Percentiles rank a stretch among this genome's conserved stretches.
phyloP scores from a whole-genome alignment of 2,797 vertebrate genomes.

The Ctenosaura bakeri region DNA sequence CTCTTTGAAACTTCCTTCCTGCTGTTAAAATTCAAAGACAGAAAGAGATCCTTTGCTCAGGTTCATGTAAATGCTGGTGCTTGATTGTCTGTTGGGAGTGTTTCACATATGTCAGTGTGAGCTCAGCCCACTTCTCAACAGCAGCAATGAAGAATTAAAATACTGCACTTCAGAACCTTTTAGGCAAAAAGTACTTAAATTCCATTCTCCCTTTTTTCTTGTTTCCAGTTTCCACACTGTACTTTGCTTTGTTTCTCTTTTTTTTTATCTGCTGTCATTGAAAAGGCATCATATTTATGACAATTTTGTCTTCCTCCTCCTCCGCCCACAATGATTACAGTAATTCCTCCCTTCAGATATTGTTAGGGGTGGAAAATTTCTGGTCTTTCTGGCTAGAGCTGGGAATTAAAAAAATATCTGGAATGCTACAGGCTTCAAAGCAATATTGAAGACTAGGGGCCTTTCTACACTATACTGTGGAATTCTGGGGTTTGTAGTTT shows the following conservation, averaged over 20 bases:
- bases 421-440: no score
- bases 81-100: slow-evolving; percentile 16
- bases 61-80: slow-evolving; percentile 3
- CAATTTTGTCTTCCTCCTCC: no score
- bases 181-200: not conserved
- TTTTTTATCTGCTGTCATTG: no score
- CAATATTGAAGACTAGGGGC: no score
- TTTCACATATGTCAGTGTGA: not conserved
- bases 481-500: no score
- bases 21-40: slow-evolving; percentile 35
- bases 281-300: no score
- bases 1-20: slow-evolving; percentile 26
- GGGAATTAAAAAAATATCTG: no score
- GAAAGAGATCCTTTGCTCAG: slow-evolving; percentile 24
- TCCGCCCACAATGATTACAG: no score
- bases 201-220: not conserved
- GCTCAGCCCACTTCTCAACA: slow-evolving; percentile 17
- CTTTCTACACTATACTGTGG: no score
- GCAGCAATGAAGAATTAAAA: not conserved
- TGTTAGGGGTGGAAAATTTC: no score
- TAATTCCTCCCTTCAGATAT: no score
- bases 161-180: not conserved
- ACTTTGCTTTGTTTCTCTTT: accelerated
- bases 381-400: no score
- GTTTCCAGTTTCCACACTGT: not conserved